These are phyloP conservation scores for Amiota minor DNA, from an alignment of 2,888 invertebrate species.

Conservation along the genomic window DNA sequence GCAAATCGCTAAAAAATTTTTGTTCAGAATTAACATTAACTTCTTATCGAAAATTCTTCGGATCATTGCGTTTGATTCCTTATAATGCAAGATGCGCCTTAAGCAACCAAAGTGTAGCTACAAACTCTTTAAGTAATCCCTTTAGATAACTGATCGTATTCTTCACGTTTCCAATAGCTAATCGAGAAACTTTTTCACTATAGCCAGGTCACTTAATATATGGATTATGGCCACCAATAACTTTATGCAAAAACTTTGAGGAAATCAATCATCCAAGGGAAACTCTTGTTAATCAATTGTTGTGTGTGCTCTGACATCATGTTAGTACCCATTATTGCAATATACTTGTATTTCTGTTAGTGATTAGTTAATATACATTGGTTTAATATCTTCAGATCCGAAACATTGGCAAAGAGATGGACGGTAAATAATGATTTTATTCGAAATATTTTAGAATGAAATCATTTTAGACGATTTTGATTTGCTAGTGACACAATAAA, in stretches of 20 bases:
- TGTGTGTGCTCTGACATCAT: background rate
- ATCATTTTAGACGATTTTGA: no score
- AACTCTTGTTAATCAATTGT: background rate
- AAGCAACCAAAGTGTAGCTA: background rate
- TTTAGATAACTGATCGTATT: background rate
- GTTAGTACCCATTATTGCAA: conserved; percentile 22
- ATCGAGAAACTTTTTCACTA: background rate
- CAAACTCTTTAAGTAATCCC: background rate
- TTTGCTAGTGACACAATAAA: no score
- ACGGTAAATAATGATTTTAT: background rate
- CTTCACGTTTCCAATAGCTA: background rate
- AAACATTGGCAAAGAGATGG: no score
- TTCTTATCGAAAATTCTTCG: background rate
- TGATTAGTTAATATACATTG: no score
- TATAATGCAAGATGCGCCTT: background rate
- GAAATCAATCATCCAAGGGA: background rate
- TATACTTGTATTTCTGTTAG: background rate
- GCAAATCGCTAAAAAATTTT: background rate
- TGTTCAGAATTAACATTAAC: no score
- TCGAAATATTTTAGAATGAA: no score
- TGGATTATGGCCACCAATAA: background rate
- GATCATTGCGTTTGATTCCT: background rate
- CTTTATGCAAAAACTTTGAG: background rate
- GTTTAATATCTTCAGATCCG: no score
- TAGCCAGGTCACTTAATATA: background rate